Conservation (phyloP, 2,113 vertebrate species). For the Ailurus styani region DNA sequence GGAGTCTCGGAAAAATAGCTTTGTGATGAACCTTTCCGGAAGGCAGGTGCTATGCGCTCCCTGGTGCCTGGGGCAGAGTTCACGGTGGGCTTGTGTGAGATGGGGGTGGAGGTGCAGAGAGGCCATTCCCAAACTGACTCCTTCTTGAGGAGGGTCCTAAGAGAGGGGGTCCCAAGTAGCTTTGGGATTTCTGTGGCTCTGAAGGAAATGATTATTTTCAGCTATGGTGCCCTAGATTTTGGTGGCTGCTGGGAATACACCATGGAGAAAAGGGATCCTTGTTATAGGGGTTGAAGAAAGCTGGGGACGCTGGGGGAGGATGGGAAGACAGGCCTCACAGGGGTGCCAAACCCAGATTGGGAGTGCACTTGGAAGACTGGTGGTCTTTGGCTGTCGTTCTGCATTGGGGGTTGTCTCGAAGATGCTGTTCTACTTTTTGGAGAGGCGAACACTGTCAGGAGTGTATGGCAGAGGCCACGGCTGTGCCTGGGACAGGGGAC, state of each 20-base stretch:
- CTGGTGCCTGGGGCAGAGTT: background rate
- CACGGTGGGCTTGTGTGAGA: background rate
- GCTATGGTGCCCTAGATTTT: constrained; percentile 74
- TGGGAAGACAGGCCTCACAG: constrained; percentile 53
- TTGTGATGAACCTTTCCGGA: background rate
- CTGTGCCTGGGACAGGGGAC: background rate
- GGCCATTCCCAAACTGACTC: fast-evolving
- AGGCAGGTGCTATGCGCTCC: background rate
- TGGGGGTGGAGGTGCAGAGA: background rate
- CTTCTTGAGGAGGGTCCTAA: background rate
- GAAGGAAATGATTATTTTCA: constrained; percentile 74
- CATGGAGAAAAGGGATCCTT: constrained; percentile 72
- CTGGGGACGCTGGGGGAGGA: constrained; percentile 23
- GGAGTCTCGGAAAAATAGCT: constrained; percentile 23
- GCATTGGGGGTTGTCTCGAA: constrained; percentile 63
- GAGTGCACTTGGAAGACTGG: constrained; percentile 61
- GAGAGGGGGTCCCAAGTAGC: constrained; percentile 1
- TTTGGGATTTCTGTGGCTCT: constrained; percentile 62
- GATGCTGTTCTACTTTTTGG: constrained; percentile 60
- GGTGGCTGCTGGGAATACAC: constrained; percentile 74
- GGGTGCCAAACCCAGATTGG: constrained; percentile 61
- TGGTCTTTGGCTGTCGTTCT: constrained; percentile 59
- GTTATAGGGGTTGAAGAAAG: constrained; percentile 65
- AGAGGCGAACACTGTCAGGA: constrained; percentile 64
- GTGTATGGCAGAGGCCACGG: background rate